Evolutionary conservation across 2,113 vertebrate genomes (phyloP).

Genomic region (Formicarius rufipectus): DNA sequence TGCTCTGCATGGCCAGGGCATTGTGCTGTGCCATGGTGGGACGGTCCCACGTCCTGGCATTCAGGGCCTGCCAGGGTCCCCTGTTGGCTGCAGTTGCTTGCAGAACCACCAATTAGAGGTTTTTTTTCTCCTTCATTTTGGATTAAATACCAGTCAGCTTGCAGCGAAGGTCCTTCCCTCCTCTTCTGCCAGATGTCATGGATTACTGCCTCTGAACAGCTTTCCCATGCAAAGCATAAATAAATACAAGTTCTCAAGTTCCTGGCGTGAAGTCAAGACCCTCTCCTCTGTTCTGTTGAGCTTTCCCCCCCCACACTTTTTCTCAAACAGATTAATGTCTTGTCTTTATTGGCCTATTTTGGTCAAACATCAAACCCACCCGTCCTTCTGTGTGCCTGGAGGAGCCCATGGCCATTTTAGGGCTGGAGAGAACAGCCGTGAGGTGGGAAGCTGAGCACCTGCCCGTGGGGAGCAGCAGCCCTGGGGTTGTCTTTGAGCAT

Average conservation of each 20-base stretch:
- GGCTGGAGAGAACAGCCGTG: neutral
- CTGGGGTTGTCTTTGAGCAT: neutral
- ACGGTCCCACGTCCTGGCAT: accelerated
- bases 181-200: constrained; percentile 60
- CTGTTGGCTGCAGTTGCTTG: neutral
- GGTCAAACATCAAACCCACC: neutral
- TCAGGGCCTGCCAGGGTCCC: neutral
- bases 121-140: neutral
- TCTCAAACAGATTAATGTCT: constrained; percentile 60
- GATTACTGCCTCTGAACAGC: constrained; percentile 57
- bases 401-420: neutral
- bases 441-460: neutral
- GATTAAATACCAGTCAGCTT: constrained; percentile 31
- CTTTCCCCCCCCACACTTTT: neutral
- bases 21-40: neutral
- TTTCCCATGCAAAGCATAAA: constrained; percentile 72
- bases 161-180: constrained; percentile 42
- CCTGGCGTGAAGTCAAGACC: constrained; percentile 44
- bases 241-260: constrained; percentile 29
- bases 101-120: constrained; percentile 12
- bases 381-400: neutral
- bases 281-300: neutral
- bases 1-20: accelerated
- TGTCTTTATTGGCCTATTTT: constrained; percentile 2
- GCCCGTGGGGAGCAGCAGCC: neutral